Evolutionary conservation across 2,888 invertebrate genomes (phyloP).

Genomic region (Endotricha flammealis): DNA sequence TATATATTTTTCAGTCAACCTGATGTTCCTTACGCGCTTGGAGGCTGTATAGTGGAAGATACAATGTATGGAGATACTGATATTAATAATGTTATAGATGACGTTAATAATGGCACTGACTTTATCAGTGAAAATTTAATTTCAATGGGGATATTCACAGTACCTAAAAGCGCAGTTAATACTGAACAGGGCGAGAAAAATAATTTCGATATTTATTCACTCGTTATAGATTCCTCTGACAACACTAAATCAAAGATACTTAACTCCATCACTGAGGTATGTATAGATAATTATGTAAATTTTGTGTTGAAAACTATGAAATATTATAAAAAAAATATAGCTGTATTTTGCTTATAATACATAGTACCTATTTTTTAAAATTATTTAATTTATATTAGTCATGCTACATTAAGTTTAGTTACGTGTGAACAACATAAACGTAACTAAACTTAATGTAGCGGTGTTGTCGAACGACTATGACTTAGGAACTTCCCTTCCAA

Average conservation of each 20-base stretch:
- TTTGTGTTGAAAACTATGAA: too few species aligned
- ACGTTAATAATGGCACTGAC: conserved; percentile 37
- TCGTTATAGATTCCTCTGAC: conserved; percentile 51
- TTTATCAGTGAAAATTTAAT: conserved; percentile 54
- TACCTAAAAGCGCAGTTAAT: conserved; percentile 35
- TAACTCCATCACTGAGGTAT: conserved; percentile 53
- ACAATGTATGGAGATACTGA: conserved; percentile 42
- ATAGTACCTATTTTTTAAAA: too few species aligned
- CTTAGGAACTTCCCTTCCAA: too few species aligned
- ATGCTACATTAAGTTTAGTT: too few species aligned
- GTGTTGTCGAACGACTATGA: too few species aligned
- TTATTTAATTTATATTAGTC: too few species aligned
- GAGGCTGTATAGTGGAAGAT: conserved; percentile 67
- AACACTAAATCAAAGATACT: conserved; percentile 57
- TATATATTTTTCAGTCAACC: conserved; percentile 52
- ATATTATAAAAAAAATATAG: too few species aligned
- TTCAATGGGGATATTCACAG: conserved; percentile 56
- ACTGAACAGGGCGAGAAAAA: conserved; percentile 25
- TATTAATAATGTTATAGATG: conserved; percentile 41
- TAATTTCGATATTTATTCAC: conserved; percentile 61
- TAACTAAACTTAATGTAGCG: too few species aligned
- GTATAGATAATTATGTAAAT: too few species aligned
- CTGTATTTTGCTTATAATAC: too few species aligned
- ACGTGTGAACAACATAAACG: too few species aligned
- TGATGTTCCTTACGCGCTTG: conserved; percentile 60